A percentile compares a stretch with the other conserved stretches of the same genome.
Conservation (phyloP, 2,113 vertebrate genomes). For the Paralichthys olivaceus region DNA sequence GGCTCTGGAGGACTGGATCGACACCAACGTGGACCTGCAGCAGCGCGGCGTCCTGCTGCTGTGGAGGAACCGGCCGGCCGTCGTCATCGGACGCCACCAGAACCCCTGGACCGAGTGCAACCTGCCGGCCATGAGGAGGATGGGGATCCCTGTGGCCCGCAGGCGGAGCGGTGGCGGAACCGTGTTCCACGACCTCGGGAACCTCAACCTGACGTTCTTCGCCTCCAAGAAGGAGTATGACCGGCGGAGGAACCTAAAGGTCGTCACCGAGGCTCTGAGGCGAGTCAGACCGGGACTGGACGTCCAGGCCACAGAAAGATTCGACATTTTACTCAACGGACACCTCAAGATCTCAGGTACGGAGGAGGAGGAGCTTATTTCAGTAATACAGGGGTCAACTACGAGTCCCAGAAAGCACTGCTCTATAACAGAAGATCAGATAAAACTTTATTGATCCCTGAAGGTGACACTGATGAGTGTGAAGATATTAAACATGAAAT, state of each 20-base stretch:
- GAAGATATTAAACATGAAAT: no score
- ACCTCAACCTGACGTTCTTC: conserved; percentile 97
- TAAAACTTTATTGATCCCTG: no score
- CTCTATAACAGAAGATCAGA: no score
- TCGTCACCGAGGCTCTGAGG: conserved; percentile 87
- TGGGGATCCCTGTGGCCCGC: conserved; percentile 87
- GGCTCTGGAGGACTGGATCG: conserved; percentile 96
- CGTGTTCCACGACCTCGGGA: conserved; percentile 96
- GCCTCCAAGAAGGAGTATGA: conserved; percentile 88
- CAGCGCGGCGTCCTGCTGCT: conserved; percentile 85
- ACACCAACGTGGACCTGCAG: conserved; percentile 86
- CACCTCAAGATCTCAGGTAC: conserved; percentile 89
- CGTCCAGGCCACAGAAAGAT: conserved; percentile 86
- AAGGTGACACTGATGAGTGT: no score
- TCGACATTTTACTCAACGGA: conserved; percentile 88
- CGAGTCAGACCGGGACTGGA: conserved; percentile 83
- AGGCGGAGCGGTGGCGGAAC: conserved; percentile 95
- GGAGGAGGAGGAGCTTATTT: not conserved
- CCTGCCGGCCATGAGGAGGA: conserved; percentile 83
- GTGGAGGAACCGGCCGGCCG: conserved; percentile 89
- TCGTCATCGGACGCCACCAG: conserved; percentile 96
- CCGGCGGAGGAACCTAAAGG: conserved; percentile 87
- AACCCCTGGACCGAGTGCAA: conserved; percentile 96
- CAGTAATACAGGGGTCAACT: not conserved
- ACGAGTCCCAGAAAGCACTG: not conserved